Base-by-base conservation (phyloP, 2,797 vertebrate species). In the Aldrovandia affinis region DNA sequence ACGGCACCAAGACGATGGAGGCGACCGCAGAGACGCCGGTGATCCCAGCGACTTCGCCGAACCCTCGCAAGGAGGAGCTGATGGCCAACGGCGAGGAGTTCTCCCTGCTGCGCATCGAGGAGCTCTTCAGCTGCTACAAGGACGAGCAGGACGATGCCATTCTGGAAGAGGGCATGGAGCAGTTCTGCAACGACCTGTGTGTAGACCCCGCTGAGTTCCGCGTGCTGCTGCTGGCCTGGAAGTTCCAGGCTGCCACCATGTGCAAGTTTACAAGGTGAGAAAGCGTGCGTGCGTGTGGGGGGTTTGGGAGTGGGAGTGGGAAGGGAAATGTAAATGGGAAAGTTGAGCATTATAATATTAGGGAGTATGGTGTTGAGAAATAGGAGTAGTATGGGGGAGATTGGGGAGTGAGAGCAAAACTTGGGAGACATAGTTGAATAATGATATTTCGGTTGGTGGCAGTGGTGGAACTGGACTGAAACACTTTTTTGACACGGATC, bases 231-330 rank as follows among this genome's bases (percentile, higher is more conserved):
- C 96, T 99, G 87, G 98, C 98, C 87, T 99, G 98, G 98, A 99
- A 99, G 94, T 99, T 99, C 91, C 98, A 99, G 95, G 98, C 98
- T 83, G 98, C 98, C 88, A 99, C 98, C 86, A 99, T 99, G 98
- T 99, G 98, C 97, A 99, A 97, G 95, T 99, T 99, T 94, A 99
- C 98, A 92, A 97, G 98, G 98, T 99, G 91, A 94, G 96, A 8
- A n/a, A 10, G 12, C 61, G 15, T 39, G 9, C 0, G 14, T 22
- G 47, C 39, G 42, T 9, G 39, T 15, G 78, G 42, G 77, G 39
- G 42, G 20, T 6, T 63, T 9, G 28, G 12, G 39, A 36, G 70
- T 28, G 70, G 33, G 20, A 22, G 9, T 1, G 22, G 47, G 42
- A 9, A 42, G 20, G 18, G 44, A 7, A 28, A 47, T 25, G 22